Evolutionary conservation across 2,888 invertebrate genomes (phyloP).

Genomic region (Drosophila testacea): DNA sequence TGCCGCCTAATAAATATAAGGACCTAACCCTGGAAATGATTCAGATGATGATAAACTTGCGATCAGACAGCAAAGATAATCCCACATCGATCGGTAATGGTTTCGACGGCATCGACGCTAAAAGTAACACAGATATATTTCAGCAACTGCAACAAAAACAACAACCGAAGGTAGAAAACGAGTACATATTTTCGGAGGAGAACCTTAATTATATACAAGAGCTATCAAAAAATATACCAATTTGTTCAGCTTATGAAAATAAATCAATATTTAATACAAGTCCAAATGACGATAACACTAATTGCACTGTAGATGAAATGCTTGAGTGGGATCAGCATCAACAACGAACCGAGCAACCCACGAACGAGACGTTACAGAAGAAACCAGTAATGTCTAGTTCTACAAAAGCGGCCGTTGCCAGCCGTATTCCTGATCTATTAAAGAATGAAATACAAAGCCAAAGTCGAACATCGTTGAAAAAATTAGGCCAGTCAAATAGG

Average conservation of each 20-base stretch:
- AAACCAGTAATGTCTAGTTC: neutral
- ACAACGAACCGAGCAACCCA: constrained; percentile 8
- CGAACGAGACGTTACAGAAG: neutral
- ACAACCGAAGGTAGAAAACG: constrained; percentile 26
- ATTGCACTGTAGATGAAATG: constrained; percentile 79
- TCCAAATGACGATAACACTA: constrained; percentile 16
- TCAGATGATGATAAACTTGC: constrained; percentile 33
- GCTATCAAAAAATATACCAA: constrained; percentile 84
- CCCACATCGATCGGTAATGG: neutral
- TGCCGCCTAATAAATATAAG: constrained; percentile 49
- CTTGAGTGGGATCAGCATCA: constrained; percentile 77
- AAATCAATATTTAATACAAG: constrained; percentile 83
- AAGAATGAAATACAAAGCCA: constrained; percentile 35
- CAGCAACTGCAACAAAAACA: constrained; percentile 3
- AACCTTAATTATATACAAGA: constrained; percentile 85
- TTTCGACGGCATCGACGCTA: constrained; percentile 1
- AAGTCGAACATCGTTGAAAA: neutral
- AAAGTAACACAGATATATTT: constrained; percentile 8
- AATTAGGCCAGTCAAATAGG: constrained; percentile 1
- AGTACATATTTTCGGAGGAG: constrained; percentile 83
- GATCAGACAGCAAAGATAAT: neutral
- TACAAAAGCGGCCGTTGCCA: neutral
- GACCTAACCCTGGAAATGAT: constrained; percentile 53
- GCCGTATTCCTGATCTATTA: constrained; percentile 61
- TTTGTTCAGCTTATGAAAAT: constrained; percentile 85